Conservation (phyloP, 2,888 invertebrate genomes). For the Melipona beecheii region DNA sequence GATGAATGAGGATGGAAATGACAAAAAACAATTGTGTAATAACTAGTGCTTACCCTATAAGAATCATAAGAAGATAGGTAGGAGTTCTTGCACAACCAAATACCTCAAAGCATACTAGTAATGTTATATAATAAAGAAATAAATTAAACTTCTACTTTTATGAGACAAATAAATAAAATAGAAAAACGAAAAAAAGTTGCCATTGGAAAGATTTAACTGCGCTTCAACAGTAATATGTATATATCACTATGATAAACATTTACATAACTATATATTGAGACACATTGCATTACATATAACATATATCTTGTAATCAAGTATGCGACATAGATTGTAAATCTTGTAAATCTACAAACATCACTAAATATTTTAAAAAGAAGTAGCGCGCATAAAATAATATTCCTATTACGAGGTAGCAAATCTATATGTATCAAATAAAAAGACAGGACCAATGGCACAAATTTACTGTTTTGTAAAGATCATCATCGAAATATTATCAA, state of each 20-base stretch:
- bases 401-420: conserved; percentile 26
- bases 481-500: conserved; percentile 50
- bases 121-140: conserved; percentile 4
- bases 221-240: not conserved
- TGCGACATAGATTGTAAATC: not conserved
- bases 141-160: conserved; percentile 9
- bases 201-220: conserved; percentile 30
- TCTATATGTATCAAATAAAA: conserved; percentile 25
- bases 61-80: conserved; percentile 80
- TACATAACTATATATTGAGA: not conserved
- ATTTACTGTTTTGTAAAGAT: conserved; percentile 22
- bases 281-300: not conserved
- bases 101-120: conserved; percentile 63
- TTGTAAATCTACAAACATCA: conserved; percentile 5
- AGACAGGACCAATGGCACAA: conserved; percentile 45
- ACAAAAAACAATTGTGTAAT: conserved; percentile 73
- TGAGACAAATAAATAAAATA: not conserved
- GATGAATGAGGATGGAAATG: conserved; percentile 51
- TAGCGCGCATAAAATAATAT: conserved; percentile 15
- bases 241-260: not conserved
- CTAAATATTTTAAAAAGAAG: not conserved
- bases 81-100: conserved; percentile 80
- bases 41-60: conserved; percentile 82
- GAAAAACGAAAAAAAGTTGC: conserved; percentile 4
- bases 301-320: not conserved